Base-by-base conservation (phyloP, 2,113 vertebrate genomes). In the Xiphias gladius region DNA sequence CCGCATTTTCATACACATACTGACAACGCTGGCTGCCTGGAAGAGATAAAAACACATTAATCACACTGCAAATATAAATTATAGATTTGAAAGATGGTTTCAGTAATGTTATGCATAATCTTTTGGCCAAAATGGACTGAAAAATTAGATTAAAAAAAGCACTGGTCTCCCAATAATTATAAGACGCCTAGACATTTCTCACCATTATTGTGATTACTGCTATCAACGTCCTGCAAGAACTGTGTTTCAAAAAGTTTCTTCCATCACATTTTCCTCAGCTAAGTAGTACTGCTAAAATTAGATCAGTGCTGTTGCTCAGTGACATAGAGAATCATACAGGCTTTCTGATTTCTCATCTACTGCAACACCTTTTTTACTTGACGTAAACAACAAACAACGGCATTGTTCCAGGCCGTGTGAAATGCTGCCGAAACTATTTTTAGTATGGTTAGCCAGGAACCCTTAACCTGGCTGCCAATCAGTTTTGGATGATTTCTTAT, bases 261-360 rank as follows among this genome's bases (percentile, higher is more conserved):
- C 55, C 30, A 32, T 75, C 63, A 65, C 30, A 61, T 74, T 72
- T 83, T 63, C 64, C 26, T 67, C 74, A 63, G 19, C 32, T 28
- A 79, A 81, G 83, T 75, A 78, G 65, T 70, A 48, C 57, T 46
- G n/a, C 86, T 88, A 88, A 82, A 82, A 80, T 84, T 86, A 84
- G 78, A 86, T 73, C 74, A 84, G 67, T 20, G 48, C 65, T 79
- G 80, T 90, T 57, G 13, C 66, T 65, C 72, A 66, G 50, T 28
- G 63, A 73, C 37, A 76, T 39, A 64, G 57, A 79, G 32, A 50
- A 54, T 22, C 3, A n/a, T 64, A 48, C 7, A 28, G 28, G 24
- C 35, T 76, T 66, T 76, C 57, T 82, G 22, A 82, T 84, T 63
- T 68, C 35, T 70, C 52, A 76, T 62, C 24, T 43, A 20, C 62